Percentiles rank a stretch among this genome's conserved stretches.
Conservation (phyloP, 1,140 invertebrate genomes). For the Drosophila rhopaloa region DNA sequence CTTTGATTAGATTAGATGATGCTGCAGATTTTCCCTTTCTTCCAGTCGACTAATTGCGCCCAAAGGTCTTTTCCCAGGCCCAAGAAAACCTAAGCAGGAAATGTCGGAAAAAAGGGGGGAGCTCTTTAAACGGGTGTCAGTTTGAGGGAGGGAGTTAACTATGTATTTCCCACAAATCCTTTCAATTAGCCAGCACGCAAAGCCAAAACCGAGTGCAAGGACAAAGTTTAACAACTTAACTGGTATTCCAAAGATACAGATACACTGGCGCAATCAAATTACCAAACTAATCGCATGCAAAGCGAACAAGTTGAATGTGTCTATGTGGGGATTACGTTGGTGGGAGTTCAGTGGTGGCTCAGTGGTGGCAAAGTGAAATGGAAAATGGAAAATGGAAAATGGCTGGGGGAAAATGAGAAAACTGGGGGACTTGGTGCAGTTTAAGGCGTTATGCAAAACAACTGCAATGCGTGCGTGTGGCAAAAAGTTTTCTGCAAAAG, state of each 20-base stretch:
- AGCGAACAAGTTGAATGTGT: conserved; percentile 61
- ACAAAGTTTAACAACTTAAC: conserved; percentile 70
- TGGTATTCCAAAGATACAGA: conserved; percentile 36
- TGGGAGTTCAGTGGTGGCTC: conserved; percentile 1
- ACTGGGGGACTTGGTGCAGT: conserved; percentile 23
- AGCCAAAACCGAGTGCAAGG: conserved; percentile 21
- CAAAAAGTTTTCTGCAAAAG: conserved; percentile 43
- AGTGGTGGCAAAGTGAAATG: conserved; percentile 26
- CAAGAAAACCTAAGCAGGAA: conserved; percentile 60
- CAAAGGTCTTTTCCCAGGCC: conserved; percentile 38
- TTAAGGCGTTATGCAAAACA: conserved; percentile 67
- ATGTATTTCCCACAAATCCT: conserved; percentile 43
- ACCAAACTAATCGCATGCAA: conserved; percentile 82
- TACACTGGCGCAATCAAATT: conserved; percentile 71
- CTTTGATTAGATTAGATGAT: conserved; percentile 79
- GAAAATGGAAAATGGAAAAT: conserved; percentile 22
- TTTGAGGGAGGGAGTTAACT: conserved; percentile 34
- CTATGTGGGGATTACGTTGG: conserved; percentile 64
- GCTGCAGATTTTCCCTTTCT: conserved; percentile 52
- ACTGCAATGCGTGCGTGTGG: conserved; percentile 80
- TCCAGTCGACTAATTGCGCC: conserved; percentile 47
- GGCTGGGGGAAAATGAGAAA: conserved; percentile 11
- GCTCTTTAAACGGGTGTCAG: conserved; percentile 27
- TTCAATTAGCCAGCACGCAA: conserved; percentile 77
- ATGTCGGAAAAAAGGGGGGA: conserved; percentile 11